phyloP scores from a whole-genome alignment of 2,113 vertebrate genomes.

The Xenopus tropicalis region DNA sequence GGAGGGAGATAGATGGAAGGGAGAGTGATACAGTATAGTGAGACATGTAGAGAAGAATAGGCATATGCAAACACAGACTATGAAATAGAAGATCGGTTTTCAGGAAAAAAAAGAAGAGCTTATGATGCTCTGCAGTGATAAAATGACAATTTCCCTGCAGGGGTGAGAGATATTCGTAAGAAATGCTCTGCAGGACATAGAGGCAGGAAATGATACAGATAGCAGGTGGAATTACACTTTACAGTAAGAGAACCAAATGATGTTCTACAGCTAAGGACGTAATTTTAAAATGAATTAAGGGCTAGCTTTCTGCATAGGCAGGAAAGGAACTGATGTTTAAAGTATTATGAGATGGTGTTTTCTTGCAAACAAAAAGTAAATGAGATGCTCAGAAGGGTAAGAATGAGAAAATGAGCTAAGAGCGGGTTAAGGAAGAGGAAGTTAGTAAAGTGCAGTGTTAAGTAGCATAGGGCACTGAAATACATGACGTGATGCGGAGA shows the following conservation, averaged over 20 bases:
- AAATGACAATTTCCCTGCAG: not conserved
- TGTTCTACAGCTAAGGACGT: not conserved
- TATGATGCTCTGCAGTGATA: not conserved
- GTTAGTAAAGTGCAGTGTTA: not conserved
- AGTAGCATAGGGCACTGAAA: too few relatives aligned
- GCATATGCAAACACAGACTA: not conserved
- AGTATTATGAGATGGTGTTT: too few relatives aligned
- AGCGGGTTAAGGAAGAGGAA: not conserved
- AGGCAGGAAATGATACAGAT: not conserved
- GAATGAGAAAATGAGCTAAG: not conserved
- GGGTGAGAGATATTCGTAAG: not conserved
- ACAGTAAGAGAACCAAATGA: not conserved
- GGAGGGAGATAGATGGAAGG: constrained; percentile 4
- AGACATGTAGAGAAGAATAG: not conserved
- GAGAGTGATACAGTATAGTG: not conserved
- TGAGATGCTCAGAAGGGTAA: too few relatives aligned
- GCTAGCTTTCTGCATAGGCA: too few relatives aligned
- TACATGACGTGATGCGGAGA: too few relatives aligned
- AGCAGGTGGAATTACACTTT: too few relatives aligned
- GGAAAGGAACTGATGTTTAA: too few relatives aligned
- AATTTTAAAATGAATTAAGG: too few relatives aligned
- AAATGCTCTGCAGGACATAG: not conserved
- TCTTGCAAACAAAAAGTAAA: too few relatives aligned
- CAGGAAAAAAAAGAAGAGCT: not conserved
- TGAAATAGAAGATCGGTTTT: not conserved